A percentile compares a stretch with the other conserved stretches of the same genome.
Evolutionary conservation across 1,140 invertebrate species (phyloP).

Genomic region (Branchinecta lynchi): DNA sequence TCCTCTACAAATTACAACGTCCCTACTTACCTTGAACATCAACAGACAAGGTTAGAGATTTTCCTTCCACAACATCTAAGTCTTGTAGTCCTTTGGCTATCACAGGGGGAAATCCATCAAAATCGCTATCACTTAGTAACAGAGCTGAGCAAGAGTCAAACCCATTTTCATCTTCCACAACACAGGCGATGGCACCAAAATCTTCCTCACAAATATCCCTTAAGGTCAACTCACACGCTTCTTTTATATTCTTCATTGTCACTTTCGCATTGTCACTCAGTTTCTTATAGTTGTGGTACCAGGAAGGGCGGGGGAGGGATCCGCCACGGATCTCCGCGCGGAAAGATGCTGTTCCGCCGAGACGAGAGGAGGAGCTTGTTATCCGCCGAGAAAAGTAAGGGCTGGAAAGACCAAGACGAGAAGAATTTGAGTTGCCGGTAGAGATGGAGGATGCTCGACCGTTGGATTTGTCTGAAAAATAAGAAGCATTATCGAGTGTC

Average conservation of each 20-base stretch:
- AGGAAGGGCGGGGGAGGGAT: neutral
- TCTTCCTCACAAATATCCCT: neutral
- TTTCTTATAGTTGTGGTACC: slow-evolving; percentile 1
- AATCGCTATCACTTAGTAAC: neutral
- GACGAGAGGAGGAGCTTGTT: neutral
- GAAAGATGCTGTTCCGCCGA: neutral
- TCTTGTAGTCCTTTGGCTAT: neutral
- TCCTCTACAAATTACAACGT: no score
- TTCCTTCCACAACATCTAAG: no score
- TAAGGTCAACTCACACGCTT: neutral
- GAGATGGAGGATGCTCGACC: neutral
- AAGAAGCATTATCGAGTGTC: no score
- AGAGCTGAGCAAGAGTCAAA: neutral
- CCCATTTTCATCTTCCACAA: neutral
- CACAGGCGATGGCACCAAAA: neutral
- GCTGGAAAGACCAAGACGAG: neutral
- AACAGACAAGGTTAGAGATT: neutral
- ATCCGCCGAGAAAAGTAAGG: neutral
- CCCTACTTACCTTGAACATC: slow-evolving; percentile 4
- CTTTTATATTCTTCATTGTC: neutral
- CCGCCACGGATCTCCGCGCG: neutral
- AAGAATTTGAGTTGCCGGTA: neutral
- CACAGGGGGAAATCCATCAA: neutral
- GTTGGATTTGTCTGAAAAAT: neutral
- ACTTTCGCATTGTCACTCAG: neutral